Percentiles rank a stretch among this genome's conserved stretches.
These are phyloP conservation scores for Calyptomena viridis DNA, from an alignment of 2,113 vertebrate genomes.

Conservation along the genomic window DNA sequence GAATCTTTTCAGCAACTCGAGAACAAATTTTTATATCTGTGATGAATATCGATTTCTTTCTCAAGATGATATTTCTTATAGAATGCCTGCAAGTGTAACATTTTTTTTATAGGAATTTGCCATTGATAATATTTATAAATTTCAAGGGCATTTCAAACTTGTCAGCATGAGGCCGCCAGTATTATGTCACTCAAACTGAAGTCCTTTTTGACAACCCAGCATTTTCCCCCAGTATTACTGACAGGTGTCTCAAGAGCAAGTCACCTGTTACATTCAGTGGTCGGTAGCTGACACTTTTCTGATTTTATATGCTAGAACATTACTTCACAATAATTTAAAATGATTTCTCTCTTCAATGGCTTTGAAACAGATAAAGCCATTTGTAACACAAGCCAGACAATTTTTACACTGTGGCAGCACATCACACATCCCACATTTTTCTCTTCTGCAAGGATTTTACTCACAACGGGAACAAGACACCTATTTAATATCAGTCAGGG, in stretches of 20 bases:
- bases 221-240: background rate
- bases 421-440: background rate
- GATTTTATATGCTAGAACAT: background rate
- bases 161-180: background rate
- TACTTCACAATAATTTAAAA: background rate
- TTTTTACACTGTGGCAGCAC: background rate
- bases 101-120: background rate
- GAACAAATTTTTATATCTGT: background rate
- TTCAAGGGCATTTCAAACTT: background rate
- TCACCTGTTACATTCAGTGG: background rate
- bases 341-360: background rate
- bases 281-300: background rate
- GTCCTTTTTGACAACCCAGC: background rate
- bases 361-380: conserved; percentile 19
- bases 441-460: background rate
- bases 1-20: background rate
- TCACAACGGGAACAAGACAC: background rate
- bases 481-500: background rate
- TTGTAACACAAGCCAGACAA: conserved; percentile 13
- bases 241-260: background rate
- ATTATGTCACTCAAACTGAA: background rate
- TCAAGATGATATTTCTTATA: background rate
- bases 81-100: background rate
- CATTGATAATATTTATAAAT: background rate
- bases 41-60: background rate